Evolutionary conservation across 1,140 invertebrate species (phyloP).

Genomic region (Drosophila nasuta): DNA sequence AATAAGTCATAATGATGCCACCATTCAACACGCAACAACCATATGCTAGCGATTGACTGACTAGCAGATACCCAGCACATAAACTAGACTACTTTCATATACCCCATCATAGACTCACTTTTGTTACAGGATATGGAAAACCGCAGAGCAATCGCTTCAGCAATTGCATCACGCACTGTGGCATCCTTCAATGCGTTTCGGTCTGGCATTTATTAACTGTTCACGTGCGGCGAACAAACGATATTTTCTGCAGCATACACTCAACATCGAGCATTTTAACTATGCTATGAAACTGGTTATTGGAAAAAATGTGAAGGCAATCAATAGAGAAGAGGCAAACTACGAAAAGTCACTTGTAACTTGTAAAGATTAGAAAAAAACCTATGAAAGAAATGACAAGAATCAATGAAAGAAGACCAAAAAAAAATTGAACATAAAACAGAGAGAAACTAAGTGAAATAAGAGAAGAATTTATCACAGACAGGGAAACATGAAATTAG

Average conservation of each 20-base stretch:
- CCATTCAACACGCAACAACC: slow-evolving; percentile 15
- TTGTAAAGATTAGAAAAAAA: too few relatives aligned
- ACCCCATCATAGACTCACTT: not conserved
- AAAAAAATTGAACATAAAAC: too few relatives aligned
- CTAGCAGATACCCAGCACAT: not conserved
- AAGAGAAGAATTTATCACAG: not conserved
- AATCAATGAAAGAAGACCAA: too few relatives aligned
- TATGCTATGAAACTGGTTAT: not conserved
- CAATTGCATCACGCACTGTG: slow-evolving; percentile 74
- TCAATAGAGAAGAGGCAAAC: not conserved
- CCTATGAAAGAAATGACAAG: too few relatives aligned
- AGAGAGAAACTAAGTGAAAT: too few relatives aligned
- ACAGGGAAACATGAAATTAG: not conserved
- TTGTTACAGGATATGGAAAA: slow-evolving; percentile 17
- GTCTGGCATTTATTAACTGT: slow-evolving; percentile 78
- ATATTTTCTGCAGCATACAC: slow-evolving; percentile 41
- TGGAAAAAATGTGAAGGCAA: not conserved
- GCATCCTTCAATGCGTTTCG: slow-evolving; percentile 67
- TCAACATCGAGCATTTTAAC: not conserved
- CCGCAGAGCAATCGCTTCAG: slow-evolving; percentile 29
- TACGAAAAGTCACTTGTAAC: too few relatives aligned
- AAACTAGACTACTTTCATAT: not conserved
- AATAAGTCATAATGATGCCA: slow-evolving; percentile 74
- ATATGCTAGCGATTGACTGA: not conserved
- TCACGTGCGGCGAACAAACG: slow-evolving; percentile 74